These are phyloP conservation scores for Antedon mediterranea DNA, from an alignment of 53 echinoderm and acorn worm species.

Conservation along the genomic window DNA sequence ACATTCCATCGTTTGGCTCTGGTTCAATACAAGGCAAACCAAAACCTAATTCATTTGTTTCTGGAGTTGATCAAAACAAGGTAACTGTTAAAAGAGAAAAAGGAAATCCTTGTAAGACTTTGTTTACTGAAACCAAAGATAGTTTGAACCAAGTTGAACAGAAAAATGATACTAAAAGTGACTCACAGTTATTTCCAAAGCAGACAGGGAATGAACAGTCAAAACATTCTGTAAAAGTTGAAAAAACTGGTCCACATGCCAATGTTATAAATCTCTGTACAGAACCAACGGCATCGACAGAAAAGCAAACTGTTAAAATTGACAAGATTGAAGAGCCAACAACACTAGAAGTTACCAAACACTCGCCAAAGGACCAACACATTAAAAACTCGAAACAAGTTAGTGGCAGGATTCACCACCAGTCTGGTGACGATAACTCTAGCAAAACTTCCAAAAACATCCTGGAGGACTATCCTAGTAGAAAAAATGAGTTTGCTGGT, in stretches of 20 bases:
- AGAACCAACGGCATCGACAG: not conserved
- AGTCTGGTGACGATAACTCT: not conserved
- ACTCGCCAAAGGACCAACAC: constrained; percentile 1
- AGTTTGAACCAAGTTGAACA: not conserved
- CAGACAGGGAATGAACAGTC: not conserved
- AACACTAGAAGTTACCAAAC: not conserved
- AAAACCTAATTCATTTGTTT: constrained; percentile 5
- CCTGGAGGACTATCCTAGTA: not conserved
- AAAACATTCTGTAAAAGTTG: not conserved
- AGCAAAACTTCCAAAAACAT: not conserved
- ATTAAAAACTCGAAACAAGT: not conserved
- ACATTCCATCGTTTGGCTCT: constrained; percentile 72
- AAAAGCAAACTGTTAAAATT: not conserved
- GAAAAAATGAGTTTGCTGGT: not conserved
- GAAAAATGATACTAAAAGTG: not conserved
- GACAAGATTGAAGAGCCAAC: not conserved
- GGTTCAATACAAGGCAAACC: constrained; percentile 31
- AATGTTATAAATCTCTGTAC: not conserved
- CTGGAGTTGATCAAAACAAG: not conserved
- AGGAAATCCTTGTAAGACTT: not conserved
- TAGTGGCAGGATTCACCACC: not conserved
- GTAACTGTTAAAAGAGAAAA: not conserved
- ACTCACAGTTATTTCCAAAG: not conserved
- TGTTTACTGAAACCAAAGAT: not conserved
- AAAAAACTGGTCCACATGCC: not conserved